Evolutionary conservation across 2,888 invertebrate species (phyloP), one percentile per base, ranked within the genome.

Genomic region (Osmoderma eremita): DNA sequence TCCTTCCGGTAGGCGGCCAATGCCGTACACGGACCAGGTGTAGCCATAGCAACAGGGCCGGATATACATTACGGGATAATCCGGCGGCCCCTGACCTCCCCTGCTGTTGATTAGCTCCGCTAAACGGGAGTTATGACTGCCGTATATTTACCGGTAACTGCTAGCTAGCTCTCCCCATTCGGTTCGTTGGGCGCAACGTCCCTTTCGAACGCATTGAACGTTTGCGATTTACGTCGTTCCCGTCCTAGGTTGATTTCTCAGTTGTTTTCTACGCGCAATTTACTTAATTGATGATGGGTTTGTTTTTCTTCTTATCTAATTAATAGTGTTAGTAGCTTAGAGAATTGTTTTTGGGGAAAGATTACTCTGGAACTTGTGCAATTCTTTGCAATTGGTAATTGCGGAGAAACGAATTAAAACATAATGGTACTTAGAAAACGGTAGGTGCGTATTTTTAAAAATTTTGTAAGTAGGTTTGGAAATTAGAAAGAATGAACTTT

Each of bases 1-100:
- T 79, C 78, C 79, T 80, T 80, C 80, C 80, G 79, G 78, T 77
- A 66, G 70, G 66, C 74, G 69, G 72, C 80, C 80, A 80, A 80
- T 80, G 74, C 71, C 68, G 70, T 68, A 56, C 50, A 69, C 64
- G 70, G 71, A 70, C 72, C 71, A 72, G 75, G 75, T 75, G 79
- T 79, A 73, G 73, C 76, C 78, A 79, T 78, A 76, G 78, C 72
- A 78, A 80, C 79, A 72, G 66, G 68, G 68, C 75, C 75, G 75
- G 76, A 76, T 76, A 74, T 75, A 71, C 63, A 67, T 63, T 63
- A 63, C 63, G 42, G 67, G 67, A 63, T 67, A 67, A 67, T 67
- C 67, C 48, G 42, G 49, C 53, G 45, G 53, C 62, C 62, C 67
- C 67, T 67, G 67, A 67, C 67, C 67, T 51, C 63, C 63, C 64